Evolutionary conservation across 2,797 vertebrate genomes (phyloP).

Genomic region (Loris lydekkerianus): DNA sequence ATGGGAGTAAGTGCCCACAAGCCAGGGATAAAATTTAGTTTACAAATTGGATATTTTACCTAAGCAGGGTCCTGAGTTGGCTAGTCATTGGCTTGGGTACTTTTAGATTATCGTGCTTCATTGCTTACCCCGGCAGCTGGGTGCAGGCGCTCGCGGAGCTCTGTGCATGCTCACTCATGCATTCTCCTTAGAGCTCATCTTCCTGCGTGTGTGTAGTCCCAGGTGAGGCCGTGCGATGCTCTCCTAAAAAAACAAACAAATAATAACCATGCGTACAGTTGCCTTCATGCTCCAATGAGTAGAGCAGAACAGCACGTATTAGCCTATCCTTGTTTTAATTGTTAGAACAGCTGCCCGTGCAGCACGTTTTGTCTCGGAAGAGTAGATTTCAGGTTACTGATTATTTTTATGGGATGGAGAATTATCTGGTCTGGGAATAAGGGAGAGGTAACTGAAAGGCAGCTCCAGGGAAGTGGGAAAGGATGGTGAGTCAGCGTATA

Average conservation of each 20-base stretch:
- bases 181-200: background rate
- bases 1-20: background rate
- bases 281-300: background rate
- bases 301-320: rapidly evolving
- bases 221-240: rapidly evolving
- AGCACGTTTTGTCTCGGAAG: background rate
- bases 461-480: background rate
- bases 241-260: too few species aligned
- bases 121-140: background rate
- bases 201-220: rapidly evolving
- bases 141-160: rapidly evolving
- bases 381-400: background rate
- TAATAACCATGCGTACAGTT: too few species aligned
- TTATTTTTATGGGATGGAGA: background rate
- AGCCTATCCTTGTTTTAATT: rapidly evolving
- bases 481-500: rapidly evolving
- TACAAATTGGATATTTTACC: background rate
- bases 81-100: background rate
- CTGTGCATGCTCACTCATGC: background rate
- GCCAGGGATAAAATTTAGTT: background rate
- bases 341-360: background rate
- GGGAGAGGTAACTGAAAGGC: background rate
- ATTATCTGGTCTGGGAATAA: background rate
- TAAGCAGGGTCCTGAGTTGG: background rate
- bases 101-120: background rate